phyloP scores from a whole-genome alignment of 2,888 invertebrate species.

The Morpho achilles region DNA sequence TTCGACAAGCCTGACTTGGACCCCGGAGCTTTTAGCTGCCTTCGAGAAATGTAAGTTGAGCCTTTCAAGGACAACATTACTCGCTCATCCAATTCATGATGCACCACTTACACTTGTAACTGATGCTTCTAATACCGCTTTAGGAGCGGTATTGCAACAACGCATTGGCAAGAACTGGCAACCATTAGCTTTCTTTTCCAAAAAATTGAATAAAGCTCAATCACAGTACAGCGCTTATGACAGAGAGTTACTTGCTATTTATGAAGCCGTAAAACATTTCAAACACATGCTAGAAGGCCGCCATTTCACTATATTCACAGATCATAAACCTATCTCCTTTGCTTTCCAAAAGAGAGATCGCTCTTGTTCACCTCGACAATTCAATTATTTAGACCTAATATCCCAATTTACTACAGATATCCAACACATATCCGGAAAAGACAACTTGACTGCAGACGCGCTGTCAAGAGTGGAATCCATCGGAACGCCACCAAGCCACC shows the following conservation, averaged over 20 bases:
- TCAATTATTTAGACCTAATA: slow-evolving; percentile 39
- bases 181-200: slow-evolving; percentile 21
- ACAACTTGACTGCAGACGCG: slow-evolving; percentile 39
- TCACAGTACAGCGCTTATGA: slow-evolving; percentile 35
- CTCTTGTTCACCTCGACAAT: slow-evolving; percentile 8
- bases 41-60: slow-evolving; percentile 31
- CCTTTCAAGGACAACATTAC: slow-evolving; percentile 30
- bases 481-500: neutral
- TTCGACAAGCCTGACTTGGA: slow-evolving; percentile 21
- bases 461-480: slow-evolving; percentile 32
- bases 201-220: slow-evolving; percentile 33
- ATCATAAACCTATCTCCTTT: slow-evolving; percentile 22
- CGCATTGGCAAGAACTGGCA: slow-evolving; percentile 25
- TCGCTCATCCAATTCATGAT: slow-evolving; percentile 33
- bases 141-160: slow-evolving; percentile 47
- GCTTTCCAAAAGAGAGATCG: slow-evolving; percentile 19
- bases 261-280: slow-evolving; percentile 15
- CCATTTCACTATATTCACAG: slow-evolving; percentile 17
- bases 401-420: slow-evolving; percentile 43
- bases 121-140: slow-evolving; percentile 42
- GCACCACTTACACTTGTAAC: slow-evolving; percentile 32
- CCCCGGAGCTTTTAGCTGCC: slow-evolving; percentile 15
- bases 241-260: slow-evolving; percentile 18
- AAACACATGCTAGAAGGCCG: slow-evolving; percentile 18
- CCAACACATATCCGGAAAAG: slow-evolving; percentile 34